Percentiles rank a stretch among this genome's conserved stretches.
phyloP scores from a whole-genome alignment of 2,797 vertebrate species.

The Poecilia wingei region DNA sequence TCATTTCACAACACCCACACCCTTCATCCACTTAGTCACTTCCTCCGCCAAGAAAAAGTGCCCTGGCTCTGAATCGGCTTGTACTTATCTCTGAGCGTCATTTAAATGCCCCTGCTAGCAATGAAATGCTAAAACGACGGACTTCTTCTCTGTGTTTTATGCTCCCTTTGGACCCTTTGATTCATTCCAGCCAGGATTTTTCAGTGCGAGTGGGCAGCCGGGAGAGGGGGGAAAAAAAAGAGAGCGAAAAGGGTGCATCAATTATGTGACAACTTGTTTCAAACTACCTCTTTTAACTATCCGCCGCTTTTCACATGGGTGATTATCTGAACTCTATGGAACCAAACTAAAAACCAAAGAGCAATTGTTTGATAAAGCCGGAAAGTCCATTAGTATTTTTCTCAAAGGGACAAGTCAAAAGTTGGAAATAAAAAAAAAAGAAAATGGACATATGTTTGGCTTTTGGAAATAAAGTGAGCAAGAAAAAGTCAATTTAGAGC shows the following conservation, averaged over 20 bases:
- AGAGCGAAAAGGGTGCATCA: slow-evolving; percentile 71
- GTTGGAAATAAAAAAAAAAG: slow-evolving; percentile 40
- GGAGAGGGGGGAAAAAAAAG: slow-evolving; percentile 45
- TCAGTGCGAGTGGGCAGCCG: slow-evolving; percentile 64
- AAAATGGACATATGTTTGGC: slow-evolving; percentile 31
- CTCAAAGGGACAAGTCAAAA: slow-evolving; percentile 36
- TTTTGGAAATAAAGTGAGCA: slow-evolving; percentile 42
- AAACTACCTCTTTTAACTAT: slow-evolving; percentile 57
- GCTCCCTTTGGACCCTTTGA: slow-evolving; percentile 59
- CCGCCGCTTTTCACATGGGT: slow-evolving; percentile 61
- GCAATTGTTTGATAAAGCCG: slow-evolving; percentile 61
- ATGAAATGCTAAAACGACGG: slow-evolving; percentile 41
- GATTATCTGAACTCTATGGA: slow-evolving; percentile 64
- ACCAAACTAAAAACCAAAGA: slow-evolving; percentile 36
- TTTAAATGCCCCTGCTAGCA: slow-evolving; percentile 37
- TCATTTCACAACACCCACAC: slow-evolving; percentile 48
- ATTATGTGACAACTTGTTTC: slow-evolving; percentile 74
- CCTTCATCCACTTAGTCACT: slow-evolving; percentile 55
- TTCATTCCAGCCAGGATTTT: slow-evolving; percentile 69
- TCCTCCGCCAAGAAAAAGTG: slow-evolving; percentile 50
- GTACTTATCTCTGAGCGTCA: slow-evolving; percentile 44
- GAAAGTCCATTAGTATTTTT: slow-evolving; percentile 56
- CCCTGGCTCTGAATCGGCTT: slow-evolving; percentile 32
- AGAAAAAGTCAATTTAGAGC: slow-evolving; percentile 42
- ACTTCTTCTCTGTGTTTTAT: slow-evolving; percentile 34